Base-by-base conservation (phyloP, 30 jellyfish, hydroid and myxozoan genomes). In the Hydractinia symbiolongicarpus region DNA sequence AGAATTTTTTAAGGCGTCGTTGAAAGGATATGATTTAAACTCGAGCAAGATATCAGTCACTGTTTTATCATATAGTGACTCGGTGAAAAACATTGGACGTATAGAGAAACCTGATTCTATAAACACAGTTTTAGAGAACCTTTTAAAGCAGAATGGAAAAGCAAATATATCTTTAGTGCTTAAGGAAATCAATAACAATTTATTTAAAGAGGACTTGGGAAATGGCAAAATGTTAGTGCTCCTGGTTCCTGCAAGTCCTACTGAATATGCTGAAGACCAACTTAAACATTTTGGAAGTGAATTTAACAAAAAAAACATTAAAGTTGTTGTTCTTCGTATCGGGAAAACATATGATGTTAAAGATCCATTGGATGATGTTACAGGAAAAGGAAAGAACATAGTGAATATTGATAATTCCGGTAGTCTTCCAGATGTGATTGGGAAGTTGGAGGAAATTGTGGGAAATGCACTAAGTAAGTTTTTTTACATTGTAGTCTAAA, bases 1-100 rank as follows among this genome's bases (percentile, higher is more conserved):
- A 53, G 83, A 40, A 52, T 89, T 79, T 66, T 72, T 84, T 6
- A 82, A 20, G 30, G 76, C 91, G 1, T 61, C 95, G 16, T 67
- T 89, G 72, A 53, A 53, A 61, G 69, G 86, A 50, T 89, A 71
- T 50, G 80, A 71, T 50, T n/a, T 64, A 7, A 30, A 30, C 44
- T 30, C 44, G 44, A 30, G 44, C 44, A 30, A 30, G 44, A 30
- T 30, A 30, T 30, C 44, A 30, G 44, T 30, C 44, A 30, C 44
- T 77, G 40, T 7, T 71, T 8, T 71, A 20, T 71, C 17, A 6
- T 50, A n/a, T 50, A 58, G 61, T 71, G 61, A 19, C 44, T 6
- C n/a, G 4, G 9, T 71, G 7, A 71, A 71, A 2, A 13, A 30
- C 44, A 2, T 30, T 30, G 44, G 44, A 30, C 44, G 44, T 30